These are phyloP conservation scores for Sciurus carolinensis DNA, from an alignment of 2,797 vertebrate species.

Conservation along the genomic window DNA sequence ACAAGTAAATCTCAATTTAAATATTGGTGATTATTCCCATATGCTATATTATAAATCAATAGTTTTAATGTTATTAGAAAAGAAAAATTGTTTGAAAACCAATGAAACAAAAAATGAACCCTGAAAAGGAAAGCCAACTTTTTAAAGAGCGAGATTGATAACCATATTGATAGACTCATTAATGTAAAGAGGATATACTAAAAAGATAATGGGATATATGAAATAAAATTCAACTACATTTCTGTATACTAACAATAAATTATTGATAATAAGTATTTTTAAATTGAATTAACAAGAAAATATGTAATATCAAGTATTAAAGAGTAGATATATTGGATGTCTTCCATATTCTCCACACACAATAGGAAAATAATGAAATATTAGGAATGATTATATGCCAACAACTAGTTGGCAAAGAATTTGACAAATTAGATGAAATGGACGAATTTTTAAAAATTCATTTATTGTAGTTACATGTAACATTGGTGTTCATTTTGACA, in stretches of 20 bases:
- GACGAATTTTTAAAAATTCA: neutral
- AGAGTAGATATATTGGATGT: neutral
- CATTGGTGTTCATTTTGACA: too few species aligned
- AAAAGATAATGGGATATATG: neutral
- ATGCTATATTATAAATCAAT: neutral
- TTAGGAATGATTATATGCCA: neutral
- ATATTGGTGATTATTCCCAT: neutral
- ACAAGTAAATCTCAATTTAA: neutral
- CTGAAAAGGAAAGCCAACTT: conserved; percentile 8
- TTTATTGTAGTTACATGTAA: too few species aligned
- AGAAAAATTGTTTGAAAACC: neutral
- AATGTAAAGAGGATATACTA: neutral
- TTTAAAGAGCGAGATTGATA: neutral
- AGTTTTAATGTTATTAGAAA: conserved; percentile 33
- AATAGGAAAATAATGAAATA: neutral
- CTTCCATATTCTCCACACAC: neutral
- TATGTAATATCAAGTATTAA: neutral
- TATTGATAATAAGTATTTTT: neutral
- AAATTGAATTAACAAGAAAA: neutral
- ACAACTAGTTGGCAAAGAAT: neutral
- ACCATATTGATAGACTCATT: neutral
- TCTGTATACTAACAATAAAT: neutral
- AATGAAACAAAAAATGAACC: neutral
- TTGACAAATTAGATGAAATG: conserved; percentile 11
- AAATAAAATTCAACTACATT: neutral